phyloP scores from a whole-genome alignment of 2,113 vertebrate species.

The Carassius gibelio region DNA sequence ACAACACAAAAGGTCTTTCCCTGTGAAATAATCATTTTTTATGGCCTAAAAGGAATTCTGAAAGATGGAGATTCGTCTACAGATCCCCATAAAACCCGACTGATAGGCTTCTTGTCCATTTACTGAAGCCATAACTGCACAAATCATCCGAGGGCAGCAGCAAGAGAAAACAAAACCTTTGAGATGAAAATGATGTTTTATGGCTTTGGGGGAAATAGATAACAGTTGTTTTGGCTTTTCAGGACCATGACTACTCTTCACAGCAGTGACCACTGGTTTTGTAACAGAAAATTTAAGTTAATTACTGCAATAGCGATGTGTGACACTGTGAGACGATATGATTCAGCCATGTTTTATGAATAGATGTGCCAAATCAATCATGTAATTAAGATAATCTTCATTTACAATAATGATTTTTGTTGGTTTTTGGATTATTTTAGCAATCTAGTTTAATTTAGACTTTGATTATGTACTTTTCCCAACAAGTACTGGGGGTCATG shows the following conservation, averaged over 20 bases:
- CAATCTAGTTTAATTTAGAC: not conserved
- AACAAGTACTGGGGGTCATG: not conserved
- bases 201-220: slow-evolving; percentile 59
- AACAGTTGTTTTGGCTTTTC: slow-evolving; percentile 58
- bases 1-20: slow-evolving; percentile 51
- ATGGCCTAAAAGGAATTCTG: slow-evolving; percentile 63
- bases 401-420: not conserved
- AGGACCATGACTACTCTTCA: slow-evolving; percentile 26
- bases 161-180: slow-evolving; percentile 67
- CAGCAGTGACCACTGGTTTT: not conserved
- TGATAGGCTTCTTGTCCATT: slow-evolving; percentile 51
- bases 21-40: slow-evolving; percentile 53
- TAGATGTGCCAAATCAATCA: slow-evolving; percentile 17
- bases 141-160: slow-evolving; percentile 53
- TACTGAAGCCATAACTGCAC: slow-evolving; percentile 57
- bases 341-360: slow-evolving; percentile 15
- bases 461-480: not conserved
- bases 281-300: not conserved
- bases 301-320: slow-evolving; percentile 15
- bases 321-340: not conserved
- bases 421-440: not conserved
- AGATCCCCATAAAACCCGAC: slow-evolving; percentile 61
- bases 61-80: slow-evolving; percentile 51
- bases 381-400: slow-evolving; percentile 1
- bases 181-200: slow-evolving; percentile 67